A percentile compares a stretch with the other conserved stretches of the same genome.
phyloP scores from a whole-genome alignment of 2,797 vertebrate genomes.

The Poeciliopsis turneri region DNA sequence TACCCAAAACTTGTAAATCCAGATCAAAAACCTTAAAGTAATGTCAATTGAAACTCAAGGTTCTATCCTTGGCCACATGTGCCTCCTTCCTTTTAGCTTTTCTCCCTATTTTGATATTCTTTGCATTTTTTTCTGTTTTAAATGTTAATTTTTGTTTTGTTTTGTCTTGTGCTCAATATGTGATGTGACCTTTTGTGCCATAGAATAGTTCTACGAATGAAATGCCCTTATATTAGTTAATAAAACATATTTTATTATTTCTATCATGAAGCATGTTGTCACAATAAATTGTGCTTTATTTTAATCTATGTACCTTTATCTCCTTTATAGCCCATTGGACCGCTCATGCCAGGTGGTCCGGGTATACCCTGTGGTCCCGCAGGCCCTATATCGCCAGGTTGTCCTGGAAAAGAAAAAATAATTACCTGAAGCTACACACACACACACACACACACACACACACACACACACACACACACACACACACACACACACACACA shows the following conservation, averaged over 20 bases:
- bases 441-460: background rate
- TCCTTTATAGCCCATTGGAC: constrained; percentile 78
- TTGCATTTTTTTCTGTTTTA: background rate
- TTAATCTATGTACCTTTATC: constrained; percentile 73
- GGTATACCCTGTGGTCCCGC: constrained; percentile 81
- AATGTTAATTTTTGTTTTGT: background rate
- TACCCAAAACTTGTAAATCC: background rate
- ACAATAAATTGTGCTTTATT: background rate
- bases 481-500: too few relatives aligned
- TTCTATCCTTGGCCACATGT: background rate
- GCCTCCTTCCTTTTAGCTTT: background rate
- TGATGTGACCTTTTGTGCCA: background rate
- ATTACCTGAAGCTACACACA: constrained; percentile 4
- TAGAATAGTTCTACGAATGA: background rate
- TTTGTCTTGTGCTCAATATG: background rate
- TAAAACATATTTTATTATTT: background rate
- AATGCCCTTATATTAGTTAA: background rate
- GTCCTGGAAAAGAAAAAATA: constrained; percentile 73
- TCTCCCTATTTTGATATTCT: background rate
- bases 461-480: too few relatives aligned
- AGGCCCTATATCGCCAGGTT: constrained; percentile 85
- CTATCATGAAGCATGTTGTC: background rate
- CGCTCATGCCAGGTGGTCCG: constrained; percentile 76
- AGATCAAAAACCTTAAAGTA: background rate
- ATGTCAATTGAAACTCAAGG: background rate